Evolutionary conservation across 1,140 invertebrate genomes (phyloP).

Genomic region (Penaeus japonicus): DNA sequence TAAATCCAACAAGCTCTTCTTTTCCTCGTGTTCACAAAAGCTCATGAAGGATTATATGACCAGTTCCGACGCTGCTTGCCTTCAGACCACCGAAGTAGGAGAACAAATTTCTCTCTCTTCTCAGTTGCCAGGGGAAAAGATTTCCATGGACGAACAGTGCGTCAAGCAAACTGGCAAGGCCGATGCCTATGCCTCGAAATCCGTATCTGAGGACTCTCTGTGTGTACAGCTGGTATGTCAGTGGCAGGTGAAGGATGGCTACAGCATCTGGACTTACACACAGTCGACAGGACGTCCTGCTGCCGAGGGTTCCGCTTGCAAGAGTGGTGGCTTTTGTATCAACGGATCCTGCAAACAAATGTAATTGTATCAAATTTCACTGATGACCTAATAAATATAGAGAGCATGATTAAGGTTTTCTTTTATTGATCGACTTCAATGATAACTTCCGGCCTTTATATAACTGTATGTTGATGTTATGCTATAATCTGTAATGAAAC

Average conservation of each 20-base stretch:
- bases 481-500: too few relatives aligned
- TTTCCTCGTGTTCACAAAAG: constrained; percentile 43
- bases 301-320: constrained; percentile 47
- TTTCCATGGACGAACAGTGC: constrained; percentile 47
- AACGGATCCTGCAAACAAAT: constrained; percentile 46
- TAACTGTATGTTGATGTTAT: too few relatives aligned
- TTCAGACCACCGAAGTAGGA: not conserved
- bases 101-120: not conserved
- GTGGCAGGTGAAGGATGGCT: constrained; percentile 20
- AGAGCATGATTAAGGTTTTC: too few relatives aligned
- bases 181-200: constrained; percentile 38
- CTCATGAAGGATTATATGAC: constrained; percentile 46
- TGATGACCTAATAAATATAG: too few relatives aligned
- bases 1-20: constrained; percentile 41
- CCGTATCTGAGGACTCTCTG: constrained; percentile 7
- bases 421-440: too few relatives aligned
- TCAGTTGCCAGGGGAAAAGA: constrained; percentile 11
- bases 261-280: not conserved
- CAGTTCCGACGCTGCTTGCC: not conserved
- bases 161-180: constrained; percentile 10
- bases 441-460: too few relatives aligned
- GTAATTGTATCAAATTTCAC: too few relatives aligned
- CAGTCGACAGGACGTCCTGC: constrained; percentile 19
- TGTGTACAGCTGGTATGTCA: constrained; percentile 53
- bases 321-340: constrained; percentile 38